Base-by-base conservation (phyloP, 2,888 invertebrate species). In the Aspidapion aeneum region DNA sequence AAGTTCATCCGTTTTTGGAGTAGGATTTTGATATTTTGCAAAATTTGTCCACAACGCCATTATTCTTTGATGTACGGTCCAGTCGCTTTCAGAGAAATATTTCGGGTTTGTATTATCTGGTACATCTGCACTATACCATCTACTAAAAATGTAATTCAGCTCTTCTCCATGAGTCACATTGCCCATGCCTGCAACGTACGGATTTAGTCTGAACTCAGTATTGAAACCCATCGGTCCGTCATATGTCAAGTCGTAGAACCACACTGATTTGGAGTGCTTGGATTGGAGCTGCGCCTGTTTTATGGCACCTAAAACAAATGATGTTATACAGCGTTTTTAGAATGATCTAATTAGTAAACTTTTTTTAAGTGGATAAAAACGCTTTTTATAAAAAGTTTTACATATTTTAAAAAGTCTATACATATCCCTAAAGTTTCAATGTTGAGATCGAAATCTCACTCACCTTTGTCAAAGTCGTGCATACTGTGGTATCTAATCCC, bases 191-290 rank as follows among this genome's bases (percentile, higher is more conserved):
- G 48, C 1, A 52, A 51, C 17, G 5, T 5, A 35, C 5, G 35
- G 35, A 35, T 35, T 35, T 7, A 35, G 5, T 12, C 35, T 35
- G 35, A 7, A 3, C 35, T 35, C 12, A 35, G 12, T 35, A 35
- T 66, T 63, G 49, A 64, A 63, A 1, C 66, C 65, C 63, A 68
- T 57, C 57, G 58, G 60, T 1, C 66, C 72, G 61, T 66, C 64
- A 57, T 71, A 71, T 5, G 69, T 68, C 60, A 72, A 71, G 51
- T 69, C 63, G 51, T 72, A 72, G n/a, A 71, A 66, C 58, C 68
- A 70, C 7, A 72, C 70, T 16, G 69, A 67, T 17, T 57, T 57
- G 61, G 63, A 66, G 57, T 54, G 64, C 12, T 35, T 35, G 2
- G 71, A 68, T 55, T 69, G 68, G 2, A 72, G 55, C 55, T 67